Conservation (phyloP, 2,797 vertebrate species). For the Tapera naevia region DNA sequence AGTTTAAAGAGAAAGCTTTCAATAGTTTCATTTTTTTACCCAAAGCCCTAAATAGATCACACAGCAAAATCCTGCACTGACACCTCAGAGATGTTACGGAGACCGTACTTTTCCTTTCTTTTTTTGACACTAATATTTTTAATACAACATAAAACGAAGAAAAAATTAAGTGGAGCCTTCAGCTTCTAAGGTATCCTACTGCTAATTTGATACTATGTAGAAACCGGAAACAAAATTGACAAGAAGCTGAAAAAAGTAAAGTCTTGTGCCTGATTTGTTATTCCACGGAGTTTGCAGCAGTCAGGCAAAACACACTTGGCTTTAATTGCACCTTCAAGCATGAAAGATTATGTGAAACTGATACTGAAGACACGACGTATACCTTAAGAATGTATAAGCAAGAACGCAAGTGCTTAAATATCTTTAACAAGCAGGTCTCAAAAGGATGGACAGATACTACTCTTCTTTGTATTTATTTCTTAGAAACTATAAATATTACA, state of each 20-base stretch:
- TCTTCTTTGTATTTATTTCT: neutral
- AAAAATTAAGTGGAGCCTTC: slow-evolving; percentile 15
- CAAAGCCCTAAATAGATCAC: slow-evolving; percentile 45
- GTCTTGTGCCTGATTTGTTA: neutral
- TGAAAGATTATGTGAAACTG: neutral
- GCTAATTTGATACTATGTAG: neutral
- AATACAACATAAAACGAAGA: slow-evolving; percentile 32
- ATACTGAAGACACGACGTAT: neutral
- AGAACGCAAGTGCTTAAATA: neutral
- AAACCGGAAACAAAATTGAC: neutral
- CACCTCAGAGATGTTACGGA: slow-evolving; percentile 12
- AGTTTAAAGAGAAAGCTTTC: slow-evolving; percentile 46
- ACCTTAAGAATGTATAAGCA: neutral
- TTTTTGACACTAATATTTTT: slow-evolving; percentile 39
- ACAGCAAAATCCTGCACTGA: slow-evolving; percentile 49
- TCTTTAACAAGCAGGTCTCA: neutral
- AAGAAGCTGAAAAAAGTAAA: slow-evolving; percentile 1
- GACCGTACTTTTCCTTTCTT: neutral
- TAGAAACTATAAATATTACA: neutral
- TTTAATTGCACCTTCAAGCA: slow-evolving; percentile 19
- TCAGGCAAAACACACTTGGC: neutral
- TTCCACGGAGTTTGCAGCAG: neutral
- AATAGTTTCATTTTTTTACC: slow-evolving; percentile 13
- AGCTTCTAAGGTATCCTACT: neutral
- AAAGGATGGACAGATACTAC: neutral